These are phyloP conservation scores for Hemaris fuciformis DNA, from an alignment of 2,888 invertebrate genomes.

Conservation along the genomic window DNA sequence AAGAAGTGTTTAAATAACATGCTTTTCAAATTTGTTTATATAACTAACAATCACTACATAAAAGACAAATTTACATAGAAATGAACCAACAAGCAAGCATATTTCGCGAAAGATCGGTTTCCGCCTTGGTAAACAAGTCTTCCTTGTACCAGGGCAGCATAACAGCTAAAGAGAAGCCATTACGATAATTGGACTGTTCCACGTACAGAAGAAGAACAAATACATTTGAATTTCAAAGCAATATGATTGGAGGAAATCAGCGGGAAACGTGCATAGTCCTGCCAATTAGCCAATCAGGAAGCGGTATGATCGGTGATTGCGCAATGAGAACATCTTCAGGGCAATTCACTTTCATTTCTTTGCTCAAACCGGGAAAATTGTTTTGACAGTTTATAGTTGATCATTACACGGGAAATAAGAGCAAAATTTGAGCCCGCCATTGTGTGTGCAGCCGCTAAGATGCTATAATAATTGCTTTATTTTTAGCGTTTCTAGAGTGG, in stretches of 20 bases:
- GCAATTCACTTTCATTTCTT: slow-evolving; percentile 2
- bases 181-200: not conserved
- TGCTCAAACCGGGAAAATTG: not conserved
- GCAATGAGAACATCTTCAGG: slow-evolving; percentile 12
- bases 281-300: slow-evolving; percentile 44
- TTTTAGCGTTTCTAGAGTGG: not conserved
- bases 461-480: not conserved
- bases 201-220: not conserved
- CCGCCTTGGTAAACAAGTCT: not conserved
- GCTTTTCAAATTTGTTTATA: too few species aligned
- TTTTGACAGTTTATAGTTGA: not conserved
- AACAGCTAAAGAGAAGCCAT: not conserved
- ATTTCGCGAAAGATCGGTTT: not conserved
- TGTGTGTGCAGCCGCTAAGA: not conserved
- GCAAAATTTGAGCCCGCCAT: not conserved
- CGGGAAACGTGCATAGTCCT: slow-evolving; percentile 28
- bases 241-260: slow-evolving; percentile 28
- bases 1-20: too few species aligned
- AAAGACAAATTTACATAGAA: too few species aligned
- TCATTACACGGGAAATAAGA: not conserved
- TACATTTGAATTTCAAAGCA: not conserved
- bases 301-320: slow-evolving; percentile 18
- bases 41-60: too few species aligned
- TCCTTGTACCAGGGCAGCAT: not conserved
- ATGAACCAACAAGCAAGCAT: not conserved